phyloP scores from a whole-genome alignment of 2,113 vertebrate species.

The Alectura lathami region DNA sequence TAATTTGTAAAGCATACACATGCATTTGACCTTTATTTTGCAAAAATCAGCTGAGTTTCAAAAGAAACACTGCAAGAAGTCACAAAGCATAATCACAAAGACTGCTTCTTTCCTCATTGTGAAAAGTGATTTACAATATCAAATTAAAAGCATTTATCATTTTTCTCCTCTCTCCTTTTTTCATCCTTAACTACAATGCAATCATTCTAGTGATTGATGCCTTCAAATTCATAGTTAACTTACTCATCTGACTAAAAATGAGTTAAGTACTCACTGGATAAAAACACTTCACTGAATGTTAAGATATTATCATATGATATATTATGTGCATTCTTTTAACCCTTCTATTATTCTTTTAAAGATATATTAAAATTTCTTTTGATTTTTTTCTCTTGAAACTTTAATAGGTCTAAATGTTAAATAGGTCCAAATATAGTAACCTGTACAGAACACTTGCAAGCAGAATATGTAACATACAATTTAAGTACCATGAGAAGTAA shows the following conservation, averaged over 20 bases:
- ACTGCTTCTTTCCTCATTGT: not conserved
- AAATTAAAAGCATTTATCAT: constrained; percentile 35
- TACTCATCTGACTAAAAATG: not conserved
- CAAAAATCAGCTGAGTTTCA: not conserved
- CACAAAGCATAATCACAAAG: not conserved
- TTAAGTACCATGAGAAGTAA: not conserved
- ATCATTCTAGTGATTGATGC: constrained; percentile 14
- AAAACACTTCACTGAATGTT: not conserved
- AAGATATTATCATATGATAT: not conserved
- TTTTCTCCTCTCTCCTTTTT: not conserved
- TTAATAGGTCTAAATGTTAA: not conserved
- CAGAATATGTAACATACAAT: not conserved
- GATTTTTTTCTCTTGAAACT: not conserved
- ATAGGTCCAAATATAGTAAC: not conserved
- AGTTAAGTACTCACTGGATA: not conserved
- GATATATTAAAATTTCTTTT: not conserved
- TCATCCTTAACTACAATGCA: not conserved
- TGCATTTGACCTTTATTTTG: not conserved
- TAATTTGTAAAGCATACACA: not conserved
- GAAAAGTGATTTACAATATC: not conserved
- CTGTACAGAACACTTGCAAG: not conserved
- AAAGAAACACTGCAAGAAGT: not conserved
- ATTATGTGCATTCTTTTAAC: not conserved
- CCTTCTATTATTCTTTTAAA: not conserved
- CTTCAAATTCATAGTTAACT: not conserved